Conservation (phyloP, 2,113 vertebrate genomes). For the Rhinogobius similis region DNA sequence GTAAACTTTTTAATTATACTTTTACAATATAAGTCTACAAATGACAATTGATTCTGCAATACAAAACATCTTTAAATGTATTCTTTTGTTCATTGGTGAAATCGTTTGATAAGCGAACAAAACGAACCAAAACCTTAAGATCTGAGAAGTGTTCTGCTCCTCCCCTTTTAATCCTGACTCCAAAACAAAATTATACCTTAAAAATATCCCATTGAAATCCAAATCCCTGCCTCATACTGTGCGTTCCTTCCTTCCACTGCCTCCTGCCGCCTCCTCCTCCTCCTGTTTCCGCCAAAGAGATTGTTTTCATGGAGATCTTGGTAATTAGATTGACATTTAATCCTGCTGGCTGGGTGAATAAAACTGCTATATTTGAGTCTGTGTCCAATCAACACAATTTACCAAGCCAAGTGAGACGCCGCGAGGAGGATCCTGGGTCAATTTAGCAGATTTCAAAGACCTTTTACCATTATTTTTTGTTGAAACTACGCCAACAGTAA, state of each 20-base stretch:
- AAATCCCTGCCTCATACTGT: constrained; percentile 18
- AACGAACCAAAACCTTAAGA: too few species aligned
- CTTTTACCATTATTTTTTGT: constrained; percentile 26
- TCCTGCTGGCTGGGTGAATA: constrained; percentile 67
- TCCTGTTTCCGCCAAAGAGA: constrained; percentile 52
- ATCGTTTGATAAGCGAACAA: too few species aligned
- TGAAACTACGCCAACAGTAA: constrained; percentile 33
- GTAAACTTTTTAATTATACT: too few species aligned
- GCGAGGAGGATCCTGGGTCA: constrained; percentile 47
- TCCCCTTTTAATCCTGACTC: too few species aligned
- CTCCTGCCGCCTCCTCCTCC: constrained; percentile 37
- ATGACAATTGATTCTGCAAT: too few species aligned
- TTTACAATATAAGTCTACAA: too few species aligned
- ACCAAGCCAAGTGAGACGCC: constrained; percentile 43
- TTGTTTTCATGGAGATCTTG: constrained; percentile 69
- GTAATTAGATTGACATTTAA: constrained; percentile 78
- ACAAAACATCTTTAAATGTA: too few species aligned
- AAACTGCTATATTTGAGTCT: constrained; percentile 75
- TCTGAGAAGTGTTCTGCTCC: too few species aligned
- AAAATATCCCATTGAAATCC: background rate
- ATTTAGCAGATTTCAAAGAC: constrained; percentile 53
- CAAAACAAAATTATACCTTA: background rate
- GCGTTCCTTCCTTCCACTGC: too few species aligned
- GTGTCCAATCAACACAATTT: constrained; percentile 67
- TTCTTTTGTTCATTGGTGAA: too few species aligned